These are phyloP conservation scores for Lasioglossum baleicum DNA, from an alignment of 1,140 invertebrate genomes.

Conservation along the genomic window DNA sequence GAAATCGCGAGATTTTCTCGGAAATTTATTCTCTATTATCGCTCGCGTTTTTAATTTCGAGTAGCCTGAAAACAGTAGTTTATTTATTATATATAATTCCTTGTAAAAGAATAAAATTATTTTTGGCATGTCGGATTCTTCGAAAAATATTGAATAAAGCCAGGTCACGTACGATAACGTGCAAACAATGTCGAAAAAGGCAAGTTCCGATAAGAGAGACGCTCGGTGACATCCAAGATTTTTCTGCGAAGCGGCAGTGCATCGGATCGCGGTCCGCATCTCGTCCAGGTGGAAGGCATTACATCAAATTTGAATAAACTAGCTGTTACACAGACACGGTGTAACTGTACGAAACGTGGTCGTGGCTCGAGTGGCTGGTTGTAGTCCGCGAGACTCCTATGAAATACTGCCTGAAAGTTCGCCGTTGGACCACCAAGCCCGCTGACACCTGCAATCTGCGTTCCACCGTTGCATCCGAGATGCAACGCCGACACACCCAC, in stretches of 20 bases:
- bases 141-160: too few species aligned
- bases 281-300: constrained; percentile 22
- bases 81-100: too few species aligned
- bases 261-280: not conserved
- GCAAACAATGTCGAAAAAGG: too few species aligned
- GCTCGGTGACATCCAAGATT: not conserved
- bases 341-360: constrained; percentile 14
- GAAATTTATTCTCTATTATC: too few species aligned
- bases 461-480: constrained; percentile 56
- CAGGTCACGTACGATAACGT: too few species aligned
- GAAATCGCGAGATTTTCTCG: too few species aligned
- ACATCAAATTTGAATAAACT: constrained; percentile 65
- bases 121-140: too few species aligned
- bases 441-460: constrained; percentile 68
- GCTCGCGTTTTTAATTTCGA: too few species aligned
- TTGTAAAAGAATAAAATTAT: too few species aligned
- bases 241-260: not conserved
- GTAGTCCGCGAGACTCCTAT: constrained; percentile 56
- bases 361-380: constrained; percentile 20
- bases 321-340: constrained; percentile 54
- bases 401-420: constrained; percentile 64
- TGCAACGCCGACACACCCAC: constrained; percentile 31
- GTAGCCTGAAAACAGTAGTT: too few species aligned
- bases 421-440: constrained; percentile 45
- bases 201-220: not conserved